Evolutionary conservation across 2,797 vertebrate genomes (phyloP), one percentile per base, ranked within the genome.

Genomic region (Sebastiscus albofasciatus): DNA sequence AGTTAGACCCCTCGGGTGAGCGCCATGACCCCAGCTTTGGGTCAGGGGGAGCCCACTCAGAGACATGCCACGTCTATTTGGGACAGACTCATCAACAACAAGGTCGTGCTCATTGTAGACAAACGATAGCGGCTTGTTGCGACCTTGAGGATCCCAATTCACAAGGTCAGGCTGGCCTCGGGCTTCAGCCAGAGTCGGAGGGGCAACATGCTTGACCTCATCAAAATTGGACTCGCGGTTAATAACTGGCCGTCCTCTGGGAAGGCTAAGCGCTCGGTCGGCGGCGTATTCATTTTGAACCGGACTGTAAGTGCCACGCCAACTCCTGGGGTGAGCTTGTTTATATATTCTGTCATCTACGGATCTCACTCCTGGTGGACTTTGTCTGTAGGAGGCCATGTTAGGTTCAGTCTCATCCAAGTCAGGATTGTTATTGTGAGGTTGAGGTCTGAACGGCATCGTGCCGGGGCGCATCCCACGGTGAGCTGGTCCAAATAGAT

Each of bases 191-290:
- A 9, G 62, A 59, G 85, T 52, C 69, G 34, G 69, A 31, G 67
- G 84, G 76, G 67, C 85, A 88, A 56, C 81, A 71, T 69, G 87
- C 68, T 81, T 84, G 83, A 92, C 86, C 86, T 77, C 77, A 36
- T 90, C 80, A 84, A 82, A 87, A 86, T 74, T 39, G 34, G 87
- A 75, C 81, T 64, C 4, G 10, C 1, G 77, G 79, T 77, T 67
- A 74, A 54, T 55, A 36, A 68, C 34, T 0, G 14, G 49, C 49
- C 18, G 74, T 70, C 80, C 83, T 84, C 73, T 81, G 59, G 88
- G 84, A 82, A 74, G 33, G 60, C 36, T 1, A 9, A 46, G 69
- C 60, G 22, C 67, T 73, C 24, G 75, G 81, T 85, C 18, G 4
- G 55, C 8, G 46, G 31, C 8, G 27, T 83, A 56, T 16, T 78